Evolutionary conservation across 2,888 invertebrate species (phyloP).

Genomic region (Microctonus hyperodae): DNA sequence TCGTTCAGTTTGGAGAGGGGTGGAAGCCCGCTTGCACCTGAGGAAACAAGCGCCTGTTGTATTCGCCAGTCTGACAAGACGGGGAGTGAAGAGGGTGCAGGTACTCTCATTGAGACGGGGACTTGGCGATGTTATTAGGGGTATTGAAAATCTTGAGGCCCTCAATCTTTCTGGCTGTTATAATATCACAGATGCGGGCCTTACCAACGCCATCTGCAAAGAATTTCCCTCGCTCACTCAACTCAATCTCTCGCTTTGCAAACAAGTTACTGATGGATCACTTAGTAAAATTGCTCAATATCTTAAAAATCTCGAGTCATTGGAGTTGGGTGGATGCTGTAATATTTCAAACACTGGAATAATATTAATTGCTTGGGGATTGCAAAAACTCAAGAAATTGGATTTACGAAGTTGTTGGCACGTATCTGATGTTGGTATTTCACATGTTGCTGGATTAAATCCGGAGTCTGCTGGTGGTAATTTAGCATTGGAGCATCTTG

Average conservation of each 20-base stretch:
- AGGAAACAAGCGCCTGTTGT: conserved; percentile 83
- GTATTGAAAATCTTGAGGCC: conserved; percentile 85
- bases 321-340: conserved; percentile 92
- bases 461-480: conserved; percentile 73
- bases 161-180: conserved; percentile 93
- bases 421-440: conserved; percentile 89
- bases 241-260: conserved; percentile 90
- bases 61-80: conserved; percentile 83
- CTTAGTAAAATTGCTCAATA: conserved; percentile 85
- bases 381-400: conserved; percentile 82
- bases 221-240: conserved; percentile 80
- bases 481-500: conserved; percentile 81
- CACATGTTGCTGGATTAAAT: conserved; percentile 81
- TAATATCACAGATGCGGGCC: conserved; percentile 86
- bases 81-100: conserved; percentile 89
- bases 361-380: conserved; percentile 85
- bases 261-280: conserved; percentile 93
- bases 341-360: conserved; percentile 90
- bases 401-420: conserved; percentile 93
- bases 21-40: conserved; percentile 89
- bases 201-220: conserved; percentile 81
- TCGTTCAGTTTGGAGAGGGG: conserved; percentile 92
- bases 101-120: conserved; percentile 85
- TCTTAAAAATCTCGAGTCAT: conserved; percentile 82
- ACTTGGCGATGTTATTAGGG: conserved; percentile 83